Evolutionary conservation across 2,113 vertebrate genomes (phyloP), one percentile per base, ranked within the genome.

Genomic region (Ctenodactylus gundi): DNA sequence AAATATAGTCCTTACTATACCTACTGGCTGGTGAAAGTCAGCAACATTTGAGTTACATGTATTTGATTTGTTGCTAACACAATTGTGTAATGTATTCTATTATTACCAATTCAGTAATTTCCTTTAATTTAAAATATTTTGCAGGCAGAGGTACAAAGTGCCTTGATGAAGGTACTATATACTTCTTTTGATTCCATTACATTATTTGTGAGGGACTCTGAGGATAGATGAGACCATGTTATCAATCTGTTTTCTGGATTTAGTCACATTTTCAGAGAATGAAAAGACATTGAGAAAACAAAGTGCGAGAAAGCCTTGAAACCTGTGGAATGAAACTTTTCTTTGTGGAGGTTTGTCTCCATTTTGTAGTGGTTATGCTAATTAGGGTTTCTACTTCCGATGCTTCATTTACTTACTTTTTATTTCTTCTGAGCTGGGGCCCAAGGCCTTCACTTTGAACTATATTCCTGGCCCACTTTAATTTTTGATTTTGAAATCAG

Each of bases 91-190:
- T 83, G 81, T 78, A 68, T 92, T 85, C 67, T 88, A 36, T 90
- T 88, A 36, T 90, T 58, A 46, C 27, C 36, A 70, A 81, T 68
- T 80, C 62, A 93, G 73, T 76, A 60, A 88, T 94, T 57, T 93
- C 21, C 76, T 67, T 90, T 90, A 60, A 85, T 85, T 84, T 84
- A 90, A 80, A 76, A 84, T 87, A 29, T 58, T 53, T 96, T 90
- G 62, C 11, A 77, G 67, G 80, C 29, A 75, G 49, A 92, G 51
- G 25, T 73, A 81, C 21, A 60, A 83, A 86, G n/a, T 72, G 68
- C 41, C n/a, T 64, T 5, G 51, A 39, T 36, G 0, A 75, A 84
- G 5, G 34, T 13, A 64, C 18, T 31, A 17, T n/a, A 39, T 0
- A 20, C 21, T n/a, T 82, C 62, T 77, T 89, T 89, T 81, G 76